These are phyloP conservation scores for Dissostichus mawsoni DNA, from an alignment of 2,113 vertebrate species.

Conservation along the genomic window DNA sequence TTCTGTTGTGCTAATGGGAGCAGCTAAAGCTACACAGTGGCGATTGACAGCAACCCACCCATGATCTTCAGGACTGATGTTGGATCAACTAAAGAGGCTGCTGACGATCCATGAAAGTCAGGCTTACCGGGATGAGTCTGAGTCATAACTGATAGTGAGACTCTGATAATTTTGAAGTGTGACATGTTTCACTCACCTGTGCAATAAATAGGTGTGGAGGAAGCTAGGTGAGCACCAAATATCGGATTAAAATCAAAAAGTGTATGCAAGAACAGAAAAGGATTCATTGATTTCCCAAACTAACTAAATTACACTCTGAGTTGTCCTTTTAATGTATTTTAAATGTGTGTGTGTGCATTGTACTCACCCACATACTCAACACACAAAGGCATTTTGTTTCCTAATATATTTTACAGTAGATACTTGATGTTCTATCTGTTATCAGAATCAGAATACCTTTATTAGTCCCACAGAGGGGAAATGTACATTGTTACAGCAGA, in stretches of 20 bases:
- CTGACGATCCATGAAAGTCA: slow-evolving; percentile 72
- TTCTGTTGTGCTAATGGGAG: slow-evolving; percentile 38
- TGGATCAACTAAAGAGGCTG: slow-evolving; percentile 73
- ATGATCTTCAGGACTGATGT: slow-evolving; percentile 72
- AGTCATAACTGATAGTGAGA: slow-evolving; percentile 42
- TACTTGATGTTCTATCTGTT: background rate
- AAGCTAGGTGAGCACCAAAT: background rate
- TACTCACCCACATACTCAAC: too few species aligned
- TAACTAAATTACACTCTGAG: too few species aligned
- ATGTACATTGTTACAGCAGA: too few species aligned
- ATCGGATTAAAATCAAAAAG: too few species aligned
- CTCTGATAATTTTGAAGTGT: background rate
- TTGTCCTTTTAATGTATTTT: too few species aligned
- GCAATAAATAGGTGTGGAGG: background rate
- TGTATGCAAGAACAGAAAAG: background rate
- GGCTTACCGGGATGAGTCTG: slow-evolving; percentile 60
- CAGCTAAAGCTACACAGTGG: slow-evolving; percentile 47
- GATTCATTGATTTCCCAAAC: too few species aligned
- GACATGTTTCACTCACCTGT: slow-evolving; percentile 7
- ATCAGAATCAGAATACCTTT: too few species aligned
- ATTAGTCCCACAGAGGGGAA: too few species aligned
- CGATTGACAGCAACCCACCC: slow-evolving; percentile 72
- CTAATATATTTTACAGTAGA: background rate
- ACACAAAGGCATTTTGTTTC: background rate
- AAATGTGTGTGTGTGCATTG: too few species aligned